These are phyloP conservation scores for Mycalesis mineus DNA, from an alignment of 2,888 invertebrate species.

Conservation along the genomic window DNA sequence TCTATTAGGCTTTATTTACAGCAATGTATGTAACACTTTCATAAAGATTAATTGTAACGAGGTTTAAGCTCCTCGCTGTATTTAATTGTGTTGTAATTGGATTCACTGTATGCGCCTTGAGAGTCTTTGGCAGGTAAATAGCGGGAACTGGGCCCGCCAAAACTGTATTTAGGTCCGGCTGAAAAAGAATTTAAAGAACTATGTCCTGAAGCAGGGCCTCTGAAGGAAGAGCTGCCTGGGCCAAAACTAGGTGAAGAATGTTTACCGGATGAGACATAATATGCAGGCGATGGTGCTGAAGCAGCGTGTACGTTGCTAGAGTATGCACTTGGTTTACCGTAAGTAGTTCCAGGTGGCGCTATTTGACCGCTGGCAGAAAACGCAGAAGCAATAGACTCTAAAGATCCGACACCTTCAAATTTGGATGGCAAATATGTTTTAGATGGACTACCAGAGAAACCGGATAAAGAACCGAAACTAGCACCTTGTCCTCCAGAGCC, in stretches of 20 bases:
- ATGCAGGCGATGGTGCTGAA: constrained; percentile 55
- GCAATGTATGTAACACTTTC: constrained; percentile 17
- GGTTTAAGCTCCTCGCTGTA: constrained; percentile 71
- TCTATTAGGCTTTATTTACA: constrained; percentile 52
- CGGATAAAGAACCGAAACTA: constrained; percentile 49
- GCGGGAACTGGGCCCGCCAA: constrained; percentile 51
- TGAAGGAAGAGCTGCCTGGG: constrained; percentile 55
- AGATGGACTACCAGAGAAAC: constrained; percentile 49
- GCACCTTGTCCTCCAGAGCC: constrained; percentile 46
- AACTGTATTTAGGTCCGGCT: constrained; percentile 57
- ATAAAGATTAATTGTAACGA: constrained; percentile 43
- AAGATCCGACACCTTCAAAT: constrained; percentile 48
- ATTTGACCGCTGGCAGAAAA: constrained; percentile 55
- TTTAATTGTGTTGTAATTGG: constrained; percentile 67
- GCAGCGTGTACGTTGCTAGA: constrained; percentile 50
- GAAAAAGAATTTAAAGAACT: constrained; percentile 54
- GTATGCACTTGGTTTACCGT: constrained; percentile 54
- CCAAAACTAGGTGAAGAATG: constrained; percentile 50
- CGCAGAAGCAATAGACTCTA: constrained; percentile 49
- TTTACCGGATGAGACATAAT: constrained; percentile 54
- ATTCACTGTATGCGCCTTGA: constrained; percentile 50
- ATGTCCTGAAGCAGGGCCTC: constrained; percentile 48
- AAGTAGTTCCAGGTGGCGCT: constrained; percentile 53
- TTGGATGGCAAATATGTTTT: constrained; percentile 58
- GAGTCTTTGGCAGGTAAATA: constrained; percentile 55